Evolutionary conservation across 1,140 invertebrate genomes (phyloP).

Genomic region (Drosophila subobscura): DNA sequence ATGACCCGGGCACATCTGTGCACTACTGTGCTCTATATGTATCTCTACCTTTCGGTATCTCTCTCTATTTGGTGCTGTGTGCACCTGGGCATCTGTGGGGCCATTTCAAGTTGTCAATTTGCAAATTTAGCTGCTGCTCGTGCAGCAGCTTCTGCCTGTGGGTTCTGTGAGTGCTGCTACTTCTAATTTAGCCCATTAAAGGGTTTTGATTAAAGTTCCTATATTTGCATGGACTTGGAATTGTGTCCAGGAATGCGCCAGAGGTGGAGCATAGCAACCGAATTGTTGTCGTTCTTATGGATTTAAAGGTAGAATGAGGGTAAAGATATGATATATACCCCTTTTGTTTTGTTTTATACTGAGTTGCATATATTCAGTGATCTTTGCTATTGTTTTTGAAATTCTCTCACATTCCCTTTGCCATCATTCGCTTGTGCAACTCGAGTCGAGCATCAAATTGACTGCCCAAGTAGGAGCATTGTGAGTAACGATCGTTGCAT

Average conservation of each 20-base stretch:
- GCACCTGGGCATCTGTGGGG: slow-evolving; percentile 20
- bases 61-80: slow-evolving; percentile 2
- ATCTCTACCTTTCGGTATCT: slow-evolving; percentile 7
- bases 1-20: slow-evolving; percentile 30
- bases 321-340: too few relatives aligned
- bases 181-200: slow-evolving; percentile 37
- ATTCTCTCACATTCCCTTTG: too few relatives aligned
- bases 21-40: not conserved
- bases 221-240: slow-evolving; percentile 11
- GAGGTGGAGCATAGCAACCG: not conserved
- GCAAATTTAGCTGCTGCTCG: slow-evolving; percentile 27
- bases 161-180: slow-evolving; percentile 7
- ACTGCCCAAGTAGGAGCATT: too few relatives aligned
- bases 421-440: too few relatives aligned
- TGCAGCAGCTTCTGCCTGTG: slow-evolving; percentile 7
- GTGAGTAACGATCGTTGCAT: too few relatives aligned
- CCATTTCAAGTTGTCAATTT: slow-evolving; percentile 54
- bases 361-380: not conserved
- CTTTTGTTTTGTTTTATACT: too few relatives aligned
- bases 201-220: slow-evolving; percentile 38
- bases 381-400: too few relatives aligned
- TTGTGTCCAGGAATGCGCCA: slow-evolving; percentile 18
- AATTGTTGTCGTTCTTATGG: not conserved
- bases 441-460: too few relatives aligned
- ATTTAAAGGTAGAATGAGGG: too few relatives aligned